Evolutionary conservation across 2,797 vertebrate genomes (phyloP), one percentile per base, ranked within the genome.

Genomic region (Triplophysa yarkandensis): DNA sequence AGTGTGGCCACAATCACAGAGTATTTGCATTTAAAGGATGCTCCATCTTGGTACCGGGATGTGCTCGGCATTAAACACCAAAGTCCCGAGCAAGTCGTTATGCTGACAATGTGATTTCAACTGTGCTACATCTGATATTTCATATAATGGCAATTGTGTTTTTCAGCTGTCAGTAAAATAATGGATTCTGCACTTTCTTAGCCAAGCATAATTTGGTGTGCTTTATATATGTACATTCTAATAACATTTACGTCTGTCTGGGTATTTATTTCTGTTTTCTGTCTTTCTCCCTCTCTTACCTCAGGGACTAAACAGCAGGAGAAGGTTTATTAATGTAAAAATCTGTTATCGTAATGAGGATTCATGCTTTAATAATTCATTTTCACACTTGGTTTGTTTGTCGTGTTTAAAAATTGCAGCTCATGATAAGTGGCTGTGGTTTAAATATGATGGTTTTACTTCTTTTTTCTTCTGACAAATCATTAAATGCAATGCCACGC

Each of bases 1-100:
- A 83, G 80, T 80, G 39, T 19, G 11, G 48, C 48, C 30, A 48
- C 68, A 71, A 73, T 62, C 80, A 68, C 68, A 43, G 57, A 36
- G 50, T 30, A 67, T 46, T 83, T 80, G 77, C 81, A 83, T 83
- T 85, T 72, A 64, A 58, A 30, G 41, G 16, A 39, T 30, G 77
- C 64, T 64, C 25, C 39, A 50, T 78, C 70, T 32, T 52, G 76
- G 67, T 67, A 23, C 61, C 41, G 21, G 27, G 76, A 79, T 75
- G 80, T 77, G 76, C 34, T 34, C 41, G n/a, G 78, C 71, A 85
- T 83, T 85, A 83, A 85, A 83, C 78, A 75, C 55, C 52, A 71
- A 68, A 58, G 41, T 13, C 70, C 44, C 57, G n/a, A 44, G 44
- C 39, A 27, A 4, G 32, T 36, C 4, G 28, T 32, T 32, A 32